Conservation (phyloP, 1,140 invertebrate genomes). For the Drosophila micromelanica region DNA sequence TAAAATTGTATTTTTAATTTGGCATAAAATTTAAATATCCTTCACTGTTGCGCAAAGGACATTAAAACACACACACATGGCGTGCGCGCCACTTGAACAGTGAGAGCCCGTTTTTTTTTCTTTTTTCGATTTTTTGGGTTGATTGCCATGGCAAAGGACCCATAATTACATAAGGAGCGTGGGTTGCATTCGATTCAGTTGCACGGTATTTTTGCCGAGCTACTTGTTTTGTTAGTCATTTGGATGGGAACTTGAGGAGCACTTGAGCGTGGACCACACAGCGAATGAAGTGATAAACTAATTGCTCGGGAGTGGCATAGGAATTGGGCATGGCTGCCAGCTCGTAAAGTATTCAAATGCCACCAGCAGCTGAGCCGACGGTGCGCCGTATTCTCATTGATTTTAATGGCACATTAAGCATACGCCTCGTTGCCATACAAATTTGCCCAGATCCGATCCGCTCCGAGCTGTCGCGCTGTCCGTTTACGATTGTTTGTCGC, state of each 20-base stretch:
- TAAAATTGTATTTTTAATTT: constrained; percentile 79
- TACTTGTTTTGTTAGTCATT: constrained; percentile 50
- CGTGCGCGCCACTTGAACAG: constrained; percentile 50
- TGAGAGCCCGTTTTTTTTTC: constrained; percentile 24
- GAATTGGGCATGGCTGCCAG: constrained; percentile 34
- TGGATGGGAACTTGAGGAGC: constrained; percentile 21
- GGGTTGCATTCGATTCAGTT: constrained; percentile 35
- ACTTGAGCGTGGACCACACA: constrained; percentile 75
- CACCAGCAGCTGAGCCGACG: constrained; percentile 24
- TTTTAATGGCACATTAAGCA: constrained; percentile 79
- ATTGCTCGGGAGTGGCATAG: constrained; percentile 54
- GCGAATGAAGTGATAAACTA: constrained; percentile 72
- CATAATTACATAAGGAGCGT: constrained; percentile 66
- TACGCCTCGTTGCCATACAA: constrained; percentile 73
- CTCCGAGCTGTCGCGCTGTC: background rate
- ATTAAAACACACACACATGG: constrained; percentile 30
- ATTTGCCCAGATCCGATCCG: constrained; percentile 48
- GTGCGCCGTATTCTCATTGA: constrained; percentile 52
- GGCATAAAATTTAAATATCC: constrained; percentile 78
- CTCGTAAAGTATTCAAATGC: constrained; percentile 57
- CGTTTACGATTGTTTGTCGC: constrained; percentile 55
- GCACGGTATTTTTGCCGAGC: constrained; percentile 52
- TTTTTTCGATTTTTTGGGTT: constrained; percentile 24
- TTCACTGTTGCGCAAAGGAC: constrained; percentile 52
- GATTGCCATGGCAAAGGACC: constrained; percentile 70